Percentiles rank a stretch among this genome's conserved stretches.
Evolutionary conservation across 2,797 vertebrate species (phyloP).

Genomic region (Parauchenoglanis punctatus): DNA sequence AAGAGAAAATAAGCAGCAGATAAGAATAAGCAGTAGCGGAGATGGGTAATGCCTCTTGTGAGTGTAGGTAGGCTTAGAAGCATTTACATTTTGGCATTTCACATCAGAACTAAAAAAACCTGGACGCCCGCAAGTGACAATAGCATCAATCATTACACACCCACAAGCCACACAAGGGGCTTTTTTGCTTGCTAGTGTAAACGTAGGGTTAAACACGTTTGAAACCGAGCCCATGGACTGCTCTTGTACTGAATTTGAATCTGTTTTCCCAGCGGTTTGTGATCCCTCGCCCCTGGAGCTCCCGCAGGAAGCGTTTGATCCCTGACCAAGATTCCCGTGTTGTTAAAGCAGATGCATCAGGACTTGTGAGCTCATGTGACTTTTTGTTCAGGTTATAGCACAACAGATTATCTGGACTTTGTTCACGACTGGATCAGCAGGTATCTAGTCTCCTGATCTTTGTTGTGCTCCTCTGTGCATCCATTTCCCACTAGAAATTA

Average conservation of each 20-base stretch:
- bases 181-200: too few relatives aligned
- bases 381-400: not conserved
- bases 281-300: not conserved
- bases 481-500: not conserved
- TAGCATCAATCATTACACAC: not conserved
- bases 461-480: not conserved
- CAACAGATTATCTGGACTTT: not conserved
- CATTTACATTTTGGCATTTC: not conserved
- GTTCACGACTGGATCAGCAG: not conserved
- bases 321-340: not conserved
- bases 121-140: not conserved
- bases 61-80: not conserved
- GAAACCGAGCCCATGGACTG: not conserved
- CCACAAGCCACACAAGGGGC: not conserved
- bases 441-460: not conserved
- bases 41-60: not conserved
- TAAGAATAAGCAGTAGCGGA: too few relatives aligned
- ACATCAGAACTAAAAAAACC: not conserved
- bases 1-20: not conserved
- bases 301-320: not conserved
- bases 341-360: not conserved
- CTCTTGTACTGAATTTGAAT: not conserved
- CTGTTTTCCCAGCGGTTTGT: not conserved
- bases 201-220: not conserved
- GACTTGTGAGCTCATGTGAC: not conserved